A percentile compares a stretch with the other conserved stretches of the same genome.
Conservation (phyloP, 2,797 vertebrate species). For the Simalia tracyae region DNA sequence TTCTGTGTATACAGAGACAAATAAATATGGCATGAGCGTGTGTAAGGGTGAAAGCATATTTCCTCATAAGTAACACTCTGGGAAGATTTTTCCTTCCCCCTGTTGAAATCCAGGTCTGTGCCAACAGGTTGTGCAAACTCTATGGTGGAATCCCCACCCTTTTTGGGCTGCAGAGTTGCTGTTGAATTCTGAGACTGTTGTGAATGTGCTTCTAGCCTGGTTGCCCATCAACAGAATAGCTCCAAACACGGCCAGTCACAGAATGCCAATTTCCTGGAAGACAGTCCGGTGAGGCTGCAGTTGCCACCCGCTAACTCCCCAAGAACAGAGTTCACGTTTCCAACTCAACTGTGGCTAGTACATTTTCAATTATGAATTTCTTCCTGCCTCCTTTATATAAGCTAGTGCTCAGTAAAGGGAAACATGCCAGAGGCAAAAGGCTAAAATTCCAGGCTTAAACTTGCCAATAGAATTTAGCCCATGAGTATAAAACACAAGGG, state of each 20-base stretch:
- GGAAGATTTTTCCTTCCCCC: not conserved
- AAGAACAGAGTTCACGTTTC: not conserved
- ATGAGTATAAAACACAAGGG: constrained; percentile 20
- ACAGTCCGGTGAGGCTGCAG: not conserved
- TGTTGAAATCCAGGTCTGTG: not conserved
- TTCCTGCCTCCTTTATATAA: constrained; percentile 1
- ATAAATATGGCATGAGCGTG: not conserved
- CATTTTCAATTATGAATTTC: constrained; percentile 23
- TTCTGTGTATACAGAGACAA: not conserved
- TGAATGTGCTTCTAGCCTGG: not conserved
- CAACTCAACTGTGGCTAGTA: constrained; percentile 19
- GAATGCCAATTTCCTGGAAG: not conserved
- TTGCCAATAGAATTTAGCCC: constrained; percentile 45
- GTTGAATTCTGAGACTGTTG: not conserved
- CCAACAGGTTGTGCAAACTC: not conserved
- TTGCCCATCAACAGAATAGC: not conserved
- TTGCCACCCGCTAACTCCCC: not conserved
- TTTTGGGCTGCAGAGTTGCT: not conserved
- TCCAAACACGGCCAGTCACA: not conserved
- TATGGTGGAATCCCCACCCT: not conserved
- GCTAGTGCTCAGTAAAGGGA: constrained; percentile 42
- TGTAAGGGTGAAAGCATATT: not conserved
- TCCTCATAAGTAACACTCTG: not conserved
- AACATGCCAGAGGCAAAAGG: constrained; percentile 24
- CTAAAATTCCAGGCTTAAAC: not conserved